These are phyloP conservation scores for Thera britannica DNA, from an alignment of 2,888 invertebrate genomes.

Conservation along the genomic window DNA sequence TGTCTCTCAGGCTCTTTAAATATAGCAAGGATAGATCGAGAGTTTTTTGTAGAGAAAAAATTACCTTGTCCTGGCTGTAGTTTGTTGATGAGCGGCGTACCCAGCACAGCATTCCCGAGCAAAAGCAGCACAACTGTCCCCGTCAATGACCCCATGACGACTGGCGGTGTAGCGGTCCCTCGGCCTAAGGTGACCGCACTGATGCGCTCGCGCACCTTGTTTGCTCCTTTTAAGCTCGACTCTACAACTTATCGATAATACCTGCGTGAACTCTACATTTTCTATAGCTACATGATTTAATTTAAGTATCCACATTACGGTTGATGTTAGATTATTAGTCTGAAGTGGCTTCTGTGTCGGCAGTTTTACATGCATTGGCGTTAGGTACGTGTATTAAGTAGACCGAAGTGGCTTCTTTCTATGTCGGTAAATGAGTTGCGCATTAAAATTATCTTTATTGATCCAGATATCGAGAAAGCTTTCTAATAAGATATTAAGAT, in stretches of 20 bases:
- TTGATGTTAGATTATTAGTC: constrained; percentile 3
- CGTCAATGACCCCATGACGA: constrained; percentile 72
- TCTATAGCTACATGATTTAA: constrained; percentile 17
- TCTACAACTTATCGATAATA: constrained; percentile 49
- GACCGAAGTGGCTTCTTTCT: constrained; percentile 13
- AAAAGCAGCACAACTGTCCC: constrained; percentile 64
- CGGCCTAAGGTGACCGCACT: constrained; percentile 55
- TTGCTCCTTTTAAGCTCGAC: constrained; percentile 68
- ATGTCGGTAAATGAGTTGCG: constrained; percentile 5
- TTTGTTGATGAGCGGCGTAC: constrained; percentile 70
- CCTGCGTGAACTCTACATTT: constrained; percentile 20
- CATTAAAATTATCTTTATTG: constrained; percentile 10
- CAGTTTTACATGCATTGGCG: constrained; percentile 2
- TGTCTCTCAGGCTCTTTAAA: no score
- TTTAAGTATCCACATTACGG: constrained; percentile 9
- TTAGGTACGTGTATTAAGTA: neutral
- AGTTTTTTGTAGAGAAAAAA: neutral
- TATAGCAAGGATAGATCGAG: neutral
- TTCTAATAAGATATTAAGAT: neutral
- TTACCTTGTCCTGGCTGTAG: constrained; percentile 71
- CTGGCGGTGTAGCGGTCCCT: constrained; percentile 56
- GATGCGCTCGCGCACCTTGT: constrained; percentile 62
- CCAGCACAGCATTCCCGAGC: constrained; percentile 53
- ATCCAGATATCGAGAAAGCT: constrained; percentile 15
- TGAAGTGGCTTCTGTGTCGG: constrained; percentile 23